Conservation (phyloP, 2,113 vertebrate genomes). For the Leiothrix lutea region DNA sequence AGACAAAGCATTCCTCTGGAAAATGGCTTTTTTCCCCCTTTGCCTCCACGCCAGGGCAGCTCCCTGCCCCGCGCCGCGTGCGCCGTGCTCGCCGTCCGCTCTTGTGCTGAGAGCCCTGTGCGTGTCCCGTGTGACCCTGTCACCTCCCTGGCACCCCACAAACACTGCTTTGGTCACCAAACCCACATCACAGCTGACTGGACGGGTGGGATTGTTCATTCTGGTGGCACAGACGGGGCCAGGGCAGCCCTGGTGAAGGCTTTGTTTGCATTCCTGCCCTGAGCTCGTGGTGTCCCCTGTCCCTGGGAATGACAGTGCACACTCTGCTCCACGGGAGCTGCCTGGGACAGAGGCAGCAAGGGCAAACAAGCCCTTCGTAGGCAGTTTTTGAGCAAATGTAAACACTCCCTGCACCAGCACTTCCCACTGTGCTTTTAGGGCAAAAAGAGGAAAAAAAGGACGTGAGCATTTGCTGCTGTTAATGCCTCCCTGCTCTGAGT, state of each 20-base stretch:
- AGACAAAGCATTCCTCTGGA: not conserved
- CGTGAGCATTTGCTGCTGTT: rapidly evolving
- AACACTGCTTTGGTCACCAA: not conserved
- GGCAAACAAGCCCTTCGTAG: rapidly evolving
- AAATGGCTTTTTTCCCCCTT: not conserved
- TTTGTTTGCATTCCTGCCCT: not conserved
- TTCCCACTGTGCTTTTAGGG: not conserved
- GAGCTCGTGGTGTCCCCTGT: rapidly evolving
- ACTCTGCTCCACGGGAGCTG: not conserved
- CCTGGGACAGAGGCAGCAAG: rapidly evolving
- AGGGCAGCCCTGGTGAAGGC: not conserved
- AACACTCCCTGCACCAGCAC: not conserved
- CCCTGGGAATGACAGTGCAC: rapidly evolving
- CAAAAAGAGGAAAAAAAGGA: not conserved
- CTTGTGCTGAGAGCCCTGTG: rapidly evolving
- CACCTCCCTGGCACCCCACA: not conserved
- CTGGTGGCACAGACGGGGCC: rapidly evolving
- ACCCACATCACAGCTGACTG: rapidly evolving
- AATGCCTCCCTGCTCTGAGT: not conserved
- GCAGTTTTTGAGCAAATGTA: not conserved
- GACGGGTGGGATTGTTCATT: not conserved
- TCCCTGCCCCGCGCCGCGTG: rapidly evolving
- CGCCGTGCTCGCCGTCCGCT: rapidly evolving
- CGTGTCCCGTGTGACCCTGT: not conserved
- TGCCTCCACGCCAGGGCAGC: rapidly evolving